phyloP scores from a whole-genome alignment of 2,797 vertebrate species.

The Remorina albescens region DNA sequence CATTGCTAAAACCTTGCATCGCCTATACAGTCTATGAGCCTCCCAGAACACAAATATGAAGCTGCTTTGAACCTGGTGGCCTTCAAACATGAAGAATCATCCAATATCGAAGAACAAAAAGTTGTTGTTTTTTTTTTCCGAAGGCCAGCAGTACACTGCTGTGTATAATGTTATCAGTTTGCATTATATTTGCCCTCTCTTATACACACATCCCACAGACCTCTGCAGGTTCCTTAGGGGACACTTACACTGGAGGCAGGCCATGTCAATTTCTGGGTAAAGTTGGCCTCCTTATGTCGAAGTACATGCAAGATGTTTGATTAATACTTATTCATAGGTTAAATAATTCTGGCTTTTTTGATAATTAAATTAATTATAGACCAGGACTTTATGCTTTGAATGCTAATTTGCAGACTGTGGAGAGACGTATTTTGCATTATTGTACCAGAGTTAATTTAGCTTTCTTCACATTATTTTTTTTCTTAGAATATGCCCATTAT shows the following conservation, averaged over 20 bases:
- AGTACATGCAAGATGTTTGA: conserved; percentile 30
- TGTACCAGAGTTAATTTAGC: conserved; percentile 14
- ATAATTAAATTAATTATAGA: conserved; percentile 1
- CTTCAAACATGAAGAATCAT: neutral
- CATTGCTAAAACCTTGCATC: neutral
- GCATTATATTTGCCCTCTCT: conserved; percentile 15
- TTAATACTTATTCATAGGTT: conserved; percentile 32
- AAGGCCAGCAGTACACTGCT: neutral
- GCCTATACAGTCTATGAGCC: neutral
- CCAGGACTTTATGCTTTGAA: conserved; percentile 13
- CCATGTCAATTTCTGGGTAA: conserved; percentile 26
- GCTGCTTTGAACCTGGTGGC: conserved; percentile 14
- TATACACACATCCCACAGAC: conserved; percentile 1
- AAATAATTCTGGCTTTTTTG: conserved; percentile 15
- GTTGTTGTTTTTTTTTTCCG: conserved; percentile 27
- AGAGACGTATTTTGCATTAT: conserved; percentile 16
- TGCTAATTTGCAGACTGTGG: conserved; percentile 3
- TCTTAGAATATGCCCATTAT: conserved; percentile 53
- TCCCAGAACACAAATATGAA: neutral
- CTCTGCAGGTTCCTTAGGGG: conserved; percentile 67
- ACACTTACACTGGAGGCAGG: conserved; percentile 66
- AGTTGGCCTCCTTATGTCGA: conserved; percentile 23
- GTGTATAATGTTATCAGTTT: neutral
- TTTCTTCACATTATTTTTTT: conserved; percentile 17
- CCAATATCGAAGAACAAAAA: neutral